phyloP scores from a whole-genome alignment of 2,113 vertebrate species.

The Phaethon lepturus region DNA sequence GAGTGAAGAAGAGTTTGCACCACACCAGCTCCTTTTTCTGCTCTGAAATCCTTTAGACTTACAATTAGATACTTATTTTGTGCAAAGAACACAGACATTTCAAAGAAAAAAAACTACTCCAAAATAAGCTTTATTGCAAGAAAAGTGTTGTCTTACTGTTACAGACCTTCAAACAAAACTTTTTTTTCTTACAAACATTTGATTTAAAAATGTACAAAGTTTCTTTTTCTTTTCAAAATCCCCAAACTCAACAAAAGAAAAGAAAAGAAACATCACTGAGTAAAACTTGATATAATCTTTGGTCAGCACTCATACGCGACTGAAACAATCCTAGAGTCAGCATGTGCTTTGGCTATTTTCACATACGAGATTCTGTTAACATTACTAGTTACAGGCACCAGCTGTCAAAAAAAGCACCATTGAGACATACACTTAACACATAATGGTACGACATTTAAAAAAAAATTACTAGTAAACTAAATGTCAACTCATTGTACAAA shows the following conservation, averaged over 20 bases:
- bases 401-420: constrained; percentile 49
- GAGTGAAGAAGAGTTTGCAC: background rate
- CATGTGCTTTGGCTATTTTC: constrained; percentile 60
- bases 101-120: constrained; percentile 57
- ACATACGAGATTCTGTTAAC: constrained; percentile 49
- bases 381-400: constrained; percentile 57
- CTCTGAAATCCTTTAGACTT: background rate
- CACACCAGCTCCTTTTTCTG: background rate
- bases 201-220: constrained; percentile 73
- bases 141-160: constrained; percentile 72
- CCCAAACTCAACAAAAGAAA: constrained; percentile 35
- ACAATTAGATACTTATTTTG: background rate
- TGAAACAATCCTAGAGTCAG: constrained; percentile 42
- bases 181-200: constrained; percentile 70
- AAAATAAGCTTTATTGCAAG: constrained; percentile 86
- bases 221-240: constrained; percentile 62
- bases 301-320: constrained; percentile 57
- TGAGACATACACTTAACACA: constrained; percentile 49
- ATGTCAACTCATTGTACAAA: constrained; percentile 78
- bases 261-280: constrained; percentile 53
- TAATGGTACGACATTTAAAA: constrained; percentile 54
- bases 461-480: constrained; percentile 72
- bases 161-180: constrained; percentile 71
- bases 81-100: background rate
- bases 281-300: constrained; percentile 70